These are phyloP conservation scores for Macrophya annulata DNA, from an alignment of 2,888 invertebrate species.

Conservation along the genomic window DNA sequence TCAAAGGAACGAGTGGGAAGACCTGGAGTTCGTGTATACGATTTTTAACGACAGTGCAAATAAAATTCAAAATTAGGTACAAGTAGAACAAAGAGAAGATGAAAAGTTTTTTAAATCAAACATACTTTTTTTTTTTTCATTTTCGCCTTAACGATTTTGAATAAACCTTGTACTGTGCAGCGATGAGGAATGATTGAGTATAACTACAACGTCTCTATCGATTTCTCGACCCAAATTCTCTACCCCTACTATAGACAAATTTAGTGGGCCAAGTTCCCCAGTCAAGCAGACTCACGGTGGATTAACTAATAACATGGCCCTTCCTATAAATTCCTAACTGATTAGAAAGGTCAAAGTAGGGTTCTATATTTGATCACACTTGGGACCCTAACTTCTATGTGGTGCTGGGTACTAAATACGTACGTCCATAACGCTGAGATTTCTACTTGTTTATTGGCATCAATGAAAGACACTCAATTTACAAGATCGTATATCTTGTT, in stretches of 20 bases:
- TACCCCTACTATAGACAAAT: conserved; percentile 12
- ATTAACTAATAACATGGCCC: conserved; percentile 47
- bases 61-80: background rate
- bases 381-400: conserved; percentile 29
- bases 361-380: conserved; percentile 42
- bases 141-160: background rate
- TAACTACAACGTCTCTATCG: conserved; percentile 11
- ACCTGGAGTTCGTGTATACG: background rate
- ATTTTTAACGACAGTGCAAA: background rate
- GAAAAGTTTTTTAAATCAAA: background rate
- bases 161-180: background rate
- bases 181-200: background rate
- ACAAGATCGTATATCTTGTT: background rate
- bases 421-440: background rate
- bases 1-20: background rate
- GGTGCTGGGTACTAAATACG: background rate
- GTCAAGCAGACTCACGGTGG: conserved; percentile 29
- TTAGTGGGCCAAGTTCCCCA: background rate
- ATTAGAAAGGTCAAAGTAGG: conserved; percentile 51
- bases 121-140: too few relatives aligned
- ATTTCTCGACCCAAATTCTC: background rate
- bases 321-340: conserved; percentile 52
- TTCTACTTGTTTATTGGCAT: background rate
- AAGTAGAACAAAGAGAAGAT: background rate
- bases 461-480: background rate